These are phyloP conservation scores for Tineola bisselliella DNA, from an alignment of 2,888 invertebrate genomes.

Conservation along the genomic window DNA sequence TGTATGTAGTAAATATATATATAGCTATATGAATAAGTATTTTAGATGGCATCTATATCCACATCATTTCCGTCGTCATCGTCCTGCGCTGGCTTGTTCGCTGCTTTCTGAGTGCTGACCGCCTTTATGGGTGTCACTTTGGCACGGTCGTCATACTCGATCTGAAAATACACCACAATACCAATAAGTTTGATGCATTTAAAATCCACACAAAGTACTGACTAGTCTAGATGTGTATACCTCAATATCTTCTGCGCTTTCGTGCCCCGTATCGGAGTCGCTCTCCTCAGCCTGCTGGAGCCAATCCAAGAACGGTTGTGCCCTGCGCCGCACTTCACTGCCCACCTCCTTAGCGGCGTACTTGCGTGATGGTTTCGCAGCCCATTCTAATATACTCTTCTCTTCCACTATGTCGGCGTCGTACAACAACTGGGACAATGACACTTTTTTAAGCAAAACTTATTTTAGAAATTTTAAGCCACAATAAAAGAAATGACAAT, in stretches of 20 bases:
- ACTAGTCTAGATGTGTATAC: no score
- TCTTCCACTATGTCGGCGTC: conserved; percentile 96
- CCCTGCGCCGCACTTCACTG: conserved; percentile 91
- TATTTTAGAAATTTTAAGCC: no score
- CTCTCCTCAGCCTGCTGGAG: conserved; percentile 97
- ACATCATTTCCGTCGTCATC: conserved; percentile 84
- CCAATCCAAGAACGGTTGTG: conserved; percentile 96
- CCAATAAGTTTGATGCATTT: conserved; percentile 19
- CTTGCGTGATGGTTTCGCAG: conserved; percentile 93
- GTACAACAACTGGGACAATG: conserved; percentile 90
- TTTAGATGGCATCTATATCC: conserved; percentile 92
- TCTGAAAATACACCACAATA: conserved; percentile 68
- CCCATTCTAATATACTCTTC: conserved; percentile 94
- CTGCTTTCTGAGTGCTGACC: conserved; percentile 47
- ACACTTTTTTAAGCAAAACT: no score
- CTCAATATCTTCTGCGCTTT: conserved; percentile 25
- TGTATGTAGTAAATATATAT: no score
- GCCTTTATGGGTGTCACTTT: conserved; percentile 78
- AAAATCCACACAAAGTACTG: no score
- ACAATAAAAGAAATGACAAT: no score
- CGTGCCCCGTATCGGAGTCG: conserved; percentile 79
- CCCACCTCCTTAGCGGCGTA: conserved; percentile 91
- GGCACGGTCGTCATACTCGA: conserved; percentile 91
- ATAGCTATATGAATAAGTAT: neutral
- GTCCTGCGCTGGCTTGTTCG: conserved; percentile 35